These are phyloP conservation scores for Myiothlypis coronata DNA, from an alignment of 2,797 vertebrate genomes.

Conservation along the genomic window DNA sequence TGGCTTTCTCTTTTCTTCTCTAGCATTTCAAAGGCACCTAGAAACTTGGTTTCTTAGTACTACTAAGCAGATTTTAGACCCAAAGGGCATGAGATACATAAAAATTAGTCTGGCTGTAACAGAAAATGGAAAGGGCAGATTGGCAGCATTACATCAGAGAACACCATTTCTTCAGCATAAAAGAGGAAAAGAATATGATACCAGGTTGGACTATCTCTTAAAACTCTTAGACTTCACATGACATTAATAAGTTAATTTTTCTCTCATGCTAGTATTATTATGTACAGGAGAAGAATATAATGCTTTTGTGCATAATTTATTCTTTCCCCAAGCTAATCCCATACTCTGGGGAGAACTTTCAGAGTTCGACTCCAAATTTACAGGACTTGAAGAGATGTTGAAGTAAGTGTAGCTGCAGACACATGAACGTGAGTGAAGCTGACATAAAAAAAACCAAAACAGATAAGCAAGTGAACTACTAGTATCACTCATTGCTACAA, in stretches of 20 bases:
- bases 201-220: background rate
- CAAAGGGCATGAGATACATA: constrained; percentile 42
- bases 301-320: background rate
- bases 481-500: background rate
- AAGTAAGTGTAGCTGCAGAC: background rate
- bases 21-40: constrained; percentile 56
- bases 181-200: background rate
- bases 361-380: background rate
- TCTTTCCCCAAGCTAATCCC: background rate
- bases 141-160: constrained; percentile 21
- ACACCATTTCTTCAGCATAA: background rate
- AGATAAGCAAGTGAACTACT: background rate
- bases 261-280: background rate
- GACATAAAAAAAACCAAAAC: background rate
- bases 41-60: constrained; percentile 40
- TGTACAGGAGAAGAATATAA: background rate
- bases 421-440: background rate
- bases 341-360: background rate
- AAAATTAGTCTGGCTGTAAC: constrained; percentile 22
- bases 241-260: constrained; percentile 8
- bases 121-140: constrained; percentile 22
- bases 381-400: background rate
- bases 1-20: constrained; percentile 22
- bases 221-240: background rate
- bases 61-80: constrained; percentile 52